Evolutionary conservation across 2,888 invertebrate genomes (phyloP).

Genomic region (Platycnemis pennipes): DNA sequence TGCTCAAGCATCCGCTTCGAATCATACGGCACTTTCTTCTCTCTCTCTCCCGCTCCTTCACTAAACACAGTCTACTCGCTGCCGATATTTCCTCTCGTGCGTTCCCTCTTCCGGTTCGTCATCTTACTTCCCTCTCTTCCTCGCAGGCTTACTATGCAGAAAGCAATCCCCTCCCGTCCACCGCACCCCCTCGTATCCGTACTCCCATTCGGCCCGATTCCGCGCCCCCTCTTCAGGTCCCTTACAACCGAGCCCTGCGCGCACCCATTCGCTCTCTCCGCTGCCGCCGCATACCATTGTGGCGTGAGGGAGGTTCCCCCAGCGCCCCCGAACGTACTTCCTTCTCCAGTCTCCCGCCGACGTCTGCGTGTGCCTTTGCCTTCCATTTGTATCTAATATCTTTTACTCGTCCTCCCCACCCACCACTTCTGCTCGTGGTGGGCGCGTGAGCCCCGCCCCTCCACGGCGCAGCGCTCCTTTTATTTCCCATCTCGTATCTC

Average conservation of each 20-base stretch:
- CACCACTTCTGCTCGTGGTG: not conserved
- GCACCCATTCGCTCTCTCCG: not conserved
- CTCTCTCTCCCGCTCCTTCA: not conserved
- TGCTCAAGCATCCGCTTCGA: conserved; percentile 56
- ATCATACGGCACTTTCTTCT: not conserved
- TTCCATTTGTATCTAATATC: conserved; percentile 38
- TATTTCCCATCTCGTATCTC: not conserved
- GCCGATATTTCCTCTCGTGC: not conserved
- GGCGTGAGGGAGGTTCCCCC: conserved; percentile 20
- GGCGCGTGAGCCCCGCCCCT: no score
- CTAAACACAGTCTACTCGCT: not conserved
- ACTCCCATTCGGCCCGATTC: not conserved
- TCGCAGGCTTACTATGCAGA: not conserved
- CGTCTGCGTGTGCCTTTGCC: not conserved
- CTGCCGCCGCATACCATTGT: conserved; percentile 41
- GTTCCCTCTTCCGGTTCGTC: not conserved
- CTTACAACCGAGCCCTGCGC: not conserved
- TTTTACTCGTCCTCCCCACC: not conserved
- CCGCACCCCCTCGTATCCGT: not conserved
- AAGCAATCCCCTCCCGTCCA: not conserved
- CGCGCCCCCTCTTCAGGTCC: not conserved
- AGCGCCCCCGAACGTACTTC: not conserved
- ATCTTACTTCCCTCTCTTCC: not conserved
- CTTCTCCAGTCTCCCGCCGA: not conserved
- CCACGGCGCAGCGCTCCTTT: no score